Base-by-base conservation (phyloP, 2,113 vertebrate genomes). In the Sturnus vulgaris region DNA sequence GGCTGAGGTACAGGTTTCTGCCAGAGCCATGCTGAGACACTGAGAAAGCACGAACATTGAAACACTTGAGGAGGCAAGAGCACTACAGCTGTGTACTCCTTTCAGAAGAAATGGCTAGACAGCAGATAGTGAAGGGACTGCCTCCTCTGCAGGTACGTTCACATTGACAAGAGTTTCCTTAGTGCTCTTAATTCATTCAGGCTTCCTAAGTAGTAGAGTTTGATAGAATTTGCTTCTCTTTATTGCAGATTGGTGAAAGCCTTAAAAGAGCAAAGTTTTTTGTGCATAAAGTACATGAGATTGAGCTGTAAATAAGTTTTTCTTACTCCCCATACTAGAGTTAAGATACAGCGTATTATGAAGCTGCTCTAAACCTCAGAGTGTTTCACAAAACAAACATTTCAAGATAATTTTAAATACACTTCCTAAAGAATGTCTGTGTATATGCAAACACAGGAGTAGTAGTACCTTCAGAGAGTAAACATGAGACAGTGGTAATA, bases 31-130 rank as follows among this genome's bases (percentile, higher is more conserved):
- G 21, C 31, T 72, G 40, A 73, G 39, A 28, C 39, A 20, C 27
- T 39, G 42, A 37, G 16, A 8, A 49, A 82, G 28, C 0, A 0
- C 76, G 23, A 82, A 9, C 33, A 5, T 1, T 53, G 31, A 64
- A 87, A 71, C 12, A 8, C 22, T 6, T 55, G 59, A 37, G 30
- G 25, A 63, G n/a, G 6, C 33, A 88, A 49, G 27, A 82, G 28
- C 15, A 7, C 27, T 60, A 8, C 42, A 39, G n/a, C n/a, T 86
- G 2, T 46, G 28, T 11, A 30, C 16, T 49, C 31, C 46, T 77
- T 42, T 19, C 65, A 63, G 56, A 39, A 60, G 27, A 82, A 68
- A 11, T 59, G 49, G 37, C 47, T 59, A 37, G n/a, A 37, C 8
- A 40, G 6, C 13, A 39, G 11, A 4, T 21, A 13, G 7, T 49